Evolutionary conservation across 1,140 invertebrate species (phyloP).

Genomic region (Meteorus sp.): DNA sequence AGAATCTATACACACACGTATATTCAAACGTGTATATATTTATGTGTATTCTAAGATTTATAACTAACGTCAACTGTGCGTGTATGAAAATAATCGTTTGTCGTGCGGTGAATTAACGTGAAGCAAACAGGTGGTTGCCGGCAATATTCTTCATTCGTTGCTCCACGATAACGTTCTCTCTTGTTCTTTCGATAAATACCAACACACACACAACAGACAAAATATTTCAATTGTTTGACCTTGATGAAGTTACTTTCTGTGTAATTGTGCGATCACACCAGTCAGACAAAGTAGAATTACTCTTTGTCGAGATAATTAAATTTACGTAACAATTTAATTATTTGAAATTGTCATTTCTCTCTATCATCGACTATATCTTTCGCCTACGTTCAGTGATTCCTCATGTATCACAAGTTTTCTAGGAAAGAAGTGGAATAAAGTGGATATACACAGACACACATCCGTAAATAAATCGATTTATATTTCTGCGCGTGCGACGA

Average conservation of each 20-base stretch:
- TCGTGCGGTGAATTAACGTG: neutral
- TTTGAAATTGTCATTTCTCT: neutral
- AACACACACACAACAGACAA: no score
- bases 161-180: neutral
- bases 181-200: no score
- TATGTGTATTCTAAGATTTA: no score
- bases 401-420: neutral
- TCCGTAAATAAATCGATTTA: neutral
- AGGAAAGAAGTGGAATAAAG: neutral
- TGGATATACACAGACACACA: neutral
- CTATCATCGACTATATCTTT: neutral
- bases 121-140: slow-evolving; percentile 10
- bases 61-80: no score
- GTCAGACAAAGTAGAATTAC: neutral
- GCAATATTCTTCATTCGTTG: neutral
- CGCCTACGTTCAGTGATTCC: neutral
- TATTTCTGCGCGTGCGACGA: neutral
- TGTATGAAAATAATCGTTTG: no score
- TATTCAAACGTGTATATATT: no score
- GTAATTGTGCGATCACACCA: neutral
- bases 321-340: neutral
- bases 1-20: no score
- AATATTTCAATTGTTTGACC: neutral
- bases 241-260: neutral
- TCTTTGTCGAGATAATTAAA: no score